A percentile compares a stretch with the other conserved stretches of the same genome.
Conservation (phyloP, 2,113 vertebrate genomes). For the Gyps fulvus region DNA sequence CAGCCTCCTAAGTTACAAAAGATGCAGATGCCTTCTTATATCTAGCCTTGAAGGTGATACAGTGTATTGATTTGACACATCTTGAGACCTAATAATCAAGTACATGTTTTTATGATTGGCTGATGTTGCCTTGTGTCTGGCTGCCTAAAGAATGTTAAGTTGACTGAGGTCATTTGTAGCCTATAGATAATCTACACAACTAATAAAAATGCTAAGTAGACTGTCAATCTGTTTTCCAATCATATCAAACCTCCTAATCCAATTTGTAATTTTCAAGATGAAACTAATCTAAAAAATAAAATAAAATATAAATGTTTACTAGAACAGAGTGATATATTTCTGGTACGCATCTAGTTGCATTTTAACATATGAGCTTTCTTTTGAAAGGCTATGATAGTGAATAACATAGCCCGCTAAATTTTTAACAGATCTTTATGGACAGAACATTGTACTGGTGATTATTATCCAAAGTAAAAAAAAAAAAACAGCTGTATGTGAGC, state of each 20-base stretch:
- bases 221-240: slow-evolving; percentile 46
- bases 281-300: slow-evolving; percentile 42
- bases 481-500: background rate
- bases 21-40: background rate
- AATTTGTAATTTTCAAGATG: slow-evolving; percentile 58
- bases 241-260: slow-evolving; percentile 45
- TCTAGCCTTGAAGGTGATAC: slow-evolving; percentile 60
- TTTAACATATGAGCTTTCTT: background rate
- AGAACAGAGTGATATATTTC: background rate
- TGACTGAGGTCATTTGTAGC: slow-evolving; percentile 67
- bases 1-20: background rate
- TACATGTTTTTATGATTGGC: slow-evolving; percentile 66
- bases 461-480: background rate
- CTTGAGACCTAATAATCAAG: slow-evolving; percentile 69
- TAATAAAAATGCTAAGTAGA: slow-evolving; percentile 70
- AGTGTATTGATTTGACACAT: slow-evolving; percentile 64
- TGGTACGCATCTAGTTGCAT: background rate
- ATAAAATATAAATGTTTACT: background rate
- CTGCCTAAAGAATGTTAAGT: slow-evolving; percentile 51
- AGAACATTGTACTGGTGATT: background rate
- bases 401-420: slow-evolving; percentile 8
- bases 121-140: slow-evolving; percentile 55
- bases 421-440: slow-evolving; percentile 31
- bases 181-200: slow-evolving; percentile 61
- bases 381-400: background rate